Base-by-base conservation (phyloP, 1,140 invertebrate species). In the Oryzaephilus surinamensis region DNA sequence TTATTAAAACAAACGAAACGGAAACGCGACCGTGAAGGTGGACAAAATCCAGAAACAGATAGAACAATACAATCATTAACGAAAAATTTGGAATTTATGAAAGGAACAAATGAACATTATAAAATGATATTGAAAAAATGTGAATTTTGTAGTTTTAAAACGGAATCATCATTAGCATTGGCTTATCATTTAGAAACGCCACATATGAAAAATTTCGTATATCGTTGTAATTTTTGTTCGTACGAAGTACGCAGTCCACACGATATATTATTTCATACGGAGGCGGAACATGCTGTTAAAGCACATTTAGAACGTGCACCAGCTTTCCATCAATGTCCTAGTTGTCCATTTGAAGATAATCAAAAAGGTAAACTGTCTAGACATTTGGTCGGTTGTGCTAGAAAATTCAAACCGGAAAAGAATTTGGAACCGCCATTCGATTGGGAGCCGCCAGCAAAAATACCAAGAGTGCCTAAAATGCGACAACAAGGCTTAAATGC, bases 321-420 rank as follows among this genome's bases (percentile, higher is more conserved):
- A 19, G 77, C 84, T 0, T 86, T 85, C 58, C 91, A 92, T 64
- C 87, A 94, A 52, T 97, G 92, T 62, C 79, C 86, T 0, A 86
- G 91, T 55, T 97, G 93, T 71, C 82, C 87, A 1, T 96, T 93
- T 56, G 92, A 96, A 60, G 88, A 93, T 52, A 92, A 91, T 57
- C 84, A 87, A 38, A 95, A 94, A 63, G 83, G 84, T n/a, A 93
- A 94, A 66, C 64, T 95, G 32, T 87, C 81, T 0, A 71, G 89
- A 11, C 93, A 96, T 68, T 72, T 84, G 41, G 71, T 84, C n/a
- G 79, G 87, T 3, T 97, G 93, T 66, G 72, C 77, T 11, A 92
- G 92, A 63, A 89, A 90, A 60, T 95, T 93, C 62, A 79, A 86
- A 59, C 79, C 84, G 0, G 87, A 91, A 37, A 66, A 77, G 17